Conservation (phyloP, 53 echinoderm and acorn worm species). For the Holothuria scabra region DNA sequence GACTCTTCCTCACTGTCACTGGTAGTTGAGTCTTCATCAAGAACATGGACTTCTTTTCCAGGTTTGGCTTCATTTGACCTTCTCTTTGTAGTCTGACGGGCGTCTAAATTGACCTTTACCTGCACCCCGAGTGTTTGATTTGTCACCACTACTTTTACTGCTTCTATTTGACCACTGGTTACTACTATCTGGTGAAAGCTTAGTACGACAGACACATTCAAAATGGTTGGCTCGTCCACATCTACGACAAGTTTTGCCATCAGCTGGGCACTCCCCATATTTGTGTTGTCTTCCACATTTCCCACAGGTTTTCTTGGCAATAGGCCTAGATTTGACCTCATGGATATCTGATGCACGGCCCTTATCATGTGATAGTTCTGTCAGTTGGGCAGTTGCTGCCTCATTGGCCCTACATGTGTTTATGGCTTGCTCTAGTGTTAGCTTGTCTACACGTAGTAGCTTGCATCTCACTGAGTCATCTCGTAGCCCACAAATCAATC, state of each 20-base stretch:
- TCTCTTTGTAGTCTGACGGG: neutral
- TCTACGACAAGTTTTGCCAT: slow-evolving; percentile 3
- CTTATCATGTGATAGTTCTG: no score
- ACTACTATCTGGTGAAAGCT: neutral
- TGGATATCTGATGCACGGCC: no score
- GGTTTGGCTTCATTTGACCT: neutral
- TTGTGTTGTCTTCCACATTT: neutral
- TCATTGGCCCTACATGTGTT: slow-evolving; percentile 12
- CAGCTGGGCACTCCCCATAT: neutral
- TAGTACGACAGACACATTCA: neutral
- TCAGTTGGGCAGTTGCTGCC: neutral
- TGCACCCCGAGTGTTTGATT: neutral
- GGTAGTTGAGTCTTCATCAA: neutral
- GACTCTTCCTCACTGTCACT: neutral
- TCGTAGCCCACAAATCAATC: no score
- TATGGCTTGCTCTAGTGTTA: neutral
- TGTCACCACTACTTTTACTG: neutral
- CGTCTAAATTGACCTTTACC: neutral
- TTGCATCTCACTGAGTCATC: neutral
- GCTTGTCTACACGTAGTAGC: slow-evolving; percentile 8
- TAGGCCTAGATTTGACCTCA: no score
- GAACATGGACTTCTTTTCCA: neutral
- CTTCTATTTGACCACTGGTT: neutral
- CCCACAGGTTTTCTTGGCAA: no score
- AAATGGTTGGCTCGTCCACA: slow-evolving; percentile 7